phyloP scores from a whole-genome alignment of 1,140 invertebrate species.

The Sogatella furcifera region DNA sequence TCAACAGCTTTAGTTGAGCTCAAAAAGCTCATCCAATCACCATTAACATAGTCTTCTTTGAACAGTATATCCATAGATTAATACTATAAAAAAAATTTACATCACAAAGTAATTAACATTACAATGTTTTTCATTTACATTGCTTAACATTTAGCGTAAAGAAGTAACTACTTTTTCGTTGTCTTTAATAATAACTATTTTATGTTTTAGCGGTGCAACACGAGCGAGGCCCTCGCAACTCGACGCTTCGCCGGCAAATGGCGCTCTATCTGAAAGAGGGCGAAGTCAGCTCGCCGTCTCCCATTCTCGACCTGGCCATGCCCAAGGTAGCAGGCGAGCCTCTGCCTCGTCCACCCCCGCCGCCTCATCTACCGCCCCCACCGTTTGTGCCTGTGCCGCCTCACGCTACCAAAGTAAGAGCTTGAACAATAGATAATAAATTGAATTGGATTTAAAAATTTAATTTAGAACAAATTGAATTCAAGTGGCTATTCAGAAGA shows the following conservation, averaged over 20 bases:
- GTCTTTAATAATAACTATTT: too few species aligned
- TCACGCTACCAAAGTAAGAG: constrained; percentile 8
- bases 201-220: constrained; percentile 82
- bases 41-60: too few species aligned
- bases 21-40: too few species aligned
- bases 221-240: constrained; percentile 91
- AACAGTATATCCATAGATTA: too few species aligned
- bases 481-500: too few species aligned
- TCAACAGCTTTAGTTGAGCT: too few species aligned
- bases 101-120: too few species aligned
- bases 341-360: constrained; percentile 26
- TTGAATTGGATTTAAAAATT: too few species aligned
- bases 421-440: neutral
- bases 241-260: constrained; percentile 81
- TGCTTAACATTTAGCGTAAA: neutral
- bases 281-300: constrained; percentile 19
- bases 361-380: constrained; percentile 25
- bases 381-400: constrained; percentile 27
- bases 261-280: constrained; percentile 55
- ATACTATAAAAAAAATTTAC: too few species aligned
- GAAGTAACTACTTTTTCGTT: too few species aligned
- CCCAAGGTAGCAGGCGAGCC: constrained; percentile 24
- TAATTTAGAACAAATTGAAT: too few species aligned
- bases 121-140: too few species aligned
- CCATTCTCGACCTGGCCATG: constrained; percentile 18